phyloP scores from a whole-genome alignment of 2,797 vertebrate species.

The Varecia variegata region DNA sequence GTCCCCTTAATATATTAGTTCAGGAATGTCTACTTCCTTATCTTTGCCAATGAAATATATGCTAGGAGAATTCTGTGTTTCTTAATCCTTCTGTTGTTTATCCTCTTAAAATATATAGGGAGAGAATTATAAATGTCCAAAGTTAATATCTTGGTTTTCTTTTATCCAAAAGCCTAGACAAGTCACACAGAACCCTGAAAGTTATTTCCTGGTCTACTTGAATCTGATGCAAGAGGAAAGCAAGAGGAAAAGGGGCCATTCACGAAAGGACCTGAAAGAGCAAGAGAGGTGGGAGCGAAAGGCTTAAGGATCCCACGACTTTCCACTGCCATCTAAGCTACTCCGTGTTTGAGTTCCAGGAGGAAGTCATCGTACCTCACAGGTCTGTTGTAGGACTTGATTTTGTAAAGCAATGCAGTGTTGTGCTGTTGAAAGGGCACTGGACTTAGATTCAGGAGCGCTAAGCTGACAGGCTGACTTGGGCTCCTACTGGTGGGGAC shows the following conservation, averaged over 20 bases:
- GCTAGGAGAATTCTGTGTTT: background rate
- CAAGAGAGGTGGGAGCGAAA: background rate
- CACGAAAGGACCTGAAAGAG: conserved; percentile 37
- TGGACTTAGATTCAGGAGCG: background rate
- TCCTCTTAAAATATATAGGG: conserved; percentile 8
- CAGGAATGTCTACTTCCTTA: background rate
- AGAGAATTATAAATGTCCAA: background rate
- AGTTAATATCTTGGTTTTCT: conserved; percentile 35
- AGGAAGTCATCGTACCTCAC: conserved; percentile 51
- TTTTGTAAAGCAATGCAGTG: background rate
- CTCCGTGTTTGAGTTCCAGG: conserved; percentile 15
- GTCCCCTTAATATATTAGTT: background rate
- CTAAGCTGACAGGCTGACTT: background rate
- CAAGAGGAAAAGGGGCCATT: conserved; percentile 28
- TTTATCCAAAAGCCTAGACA: conserved; percentile 62
- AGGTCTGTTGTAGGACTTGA: conserved; percentile 73
- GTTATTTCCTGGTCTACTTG: conserved; percentile 69
- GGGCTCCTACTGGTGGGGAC: background rate
- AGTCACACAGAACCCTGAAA: conserved; percentile 41
- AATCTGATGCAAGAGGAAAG: conserved; percentile 58
- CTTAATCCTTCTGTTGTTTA: background rate
- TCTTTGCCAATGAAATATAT: background rate
- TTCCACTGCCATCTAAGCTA: background rate
- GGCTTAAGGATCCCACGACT: conserved; percentile 30
- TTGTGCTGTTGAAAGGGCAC: background rate